phyloP scores from a whole-genome alignment of 1,140 invertebrate genomes.

The Gonatopus flavifemur region DNA sequence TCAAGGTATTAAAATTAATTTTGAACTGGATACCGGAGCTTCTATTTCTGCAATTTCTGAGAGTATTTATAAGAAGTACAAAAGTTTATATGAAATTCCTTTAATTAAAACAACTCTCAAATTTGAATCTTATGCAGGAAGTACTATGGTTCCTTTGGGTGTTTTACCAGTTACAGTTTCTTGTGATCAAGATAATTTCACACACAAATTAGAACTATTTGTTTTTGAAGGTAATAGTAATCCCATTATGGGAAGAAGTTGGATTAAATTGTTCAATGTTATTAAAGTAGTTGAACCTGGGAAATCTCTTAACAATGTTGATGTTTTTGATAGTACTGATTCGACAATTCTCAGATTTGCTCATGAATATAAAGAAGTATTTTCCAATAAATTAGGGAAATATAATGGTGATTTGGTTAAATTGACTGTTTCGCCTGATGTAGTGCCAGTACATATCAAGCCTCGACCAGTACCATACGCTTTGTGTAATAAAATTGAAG shows the following conservation, averaged over 20 bases:
- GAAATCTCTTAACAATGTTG: no score
- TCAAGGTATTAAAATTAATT: not conserved
- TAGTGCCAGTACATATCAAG: conserved; percentile 3
- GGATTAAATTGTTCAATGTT: not conserved
- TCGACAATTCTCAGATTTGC: not conserved
- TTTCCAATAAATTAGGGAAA: no score
- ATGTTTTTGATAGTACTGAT: not conserved
- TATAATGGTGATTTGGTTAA: conserved; percentile 1
- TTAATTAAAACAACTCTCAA: not conserved
- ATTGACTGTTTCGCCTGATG: not conserved
- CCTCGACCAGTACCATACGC: conserved; percentile 3
- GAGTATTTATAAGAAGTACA: no score
- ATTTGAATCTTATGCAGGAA: not conserved
- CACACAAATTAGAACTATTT: no score
- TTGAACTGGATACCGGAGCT: conserved; percentile 12
- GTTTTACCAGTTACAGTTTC: no score
- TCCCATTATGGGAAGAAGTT: no score
- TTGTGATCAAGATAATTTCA: no score
- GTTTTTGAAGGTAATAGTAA: no score
- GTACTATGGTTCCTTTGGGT: no score
- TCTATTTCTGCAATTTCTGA: conserved; percentile 2
- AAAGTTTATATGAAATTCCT: not conserved
- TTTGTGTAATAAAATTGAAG: not conserved
- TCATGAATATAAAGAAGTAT: no score
- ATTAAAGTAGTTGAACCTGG: not conserved